Base-by-base conservation (phyloP, 2,113 vertebrate species). In the Clarias macrocephalus region DNA sequence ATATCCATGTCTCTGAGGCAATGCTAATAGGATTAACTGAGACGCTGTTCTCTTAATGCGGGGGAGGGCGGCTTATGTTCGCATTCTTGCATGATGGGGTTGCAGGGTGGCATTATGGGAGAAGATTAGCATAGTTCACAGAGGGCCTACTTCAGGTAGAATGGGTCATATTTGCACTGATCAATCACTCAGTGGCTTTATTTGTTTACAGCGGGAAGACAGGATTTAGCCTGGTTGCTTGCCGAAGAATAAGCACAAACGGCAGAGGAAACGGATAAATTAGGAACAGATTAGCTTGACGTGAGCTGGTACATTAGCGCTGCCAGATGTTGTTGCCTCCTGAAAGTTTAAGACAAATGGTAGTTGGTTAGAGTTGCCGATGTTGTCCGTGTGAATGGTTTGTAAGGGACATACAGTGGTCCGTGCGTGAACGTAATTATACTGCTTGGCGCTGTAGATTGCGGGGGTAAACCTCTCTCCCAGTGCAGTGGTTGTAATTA, bases 401-500 rank as follows among this genome's bases (percentile, higher is more conserved):
- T 68, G 59, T 59, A 59, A 65, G 57, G 54, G 54, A 80, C 86
- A 84, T 87, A 87, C 87, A 60, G 88, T 68, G 83, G 59, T 76
- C 33, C 86, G 75, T 59, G 52, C 66, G 72, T 5, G 57, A 70
- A 81, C 86, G 87, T 86, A 90, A 89, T 90, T 89, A 86, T 79
- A 79, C 85, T 85, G 80, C 57, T 63, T 80, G 37, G 77, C 37
- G 28, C 25, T 54, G 87, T 84, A 66, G 75, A 87, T 86, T 88
- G 77, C 72, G 28, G 84, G 72, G 87, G 84, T 23, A 66, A 56
- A 68, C 76, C 84, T 70, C 86, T 88, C 82, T 88, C 68, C 82
- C 33, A 73, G 70, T 82, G 76, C 66, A 33, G 63, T 89, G 81
- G 57, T 80, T 89, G 88, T 88, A 88, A 91, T 91, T 92, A 91